These are phyloP conservation scores for Synergus japonicus DNA, from an alignment of 2,888 invertebrate species.

Conservation along the genomic window DNA sequence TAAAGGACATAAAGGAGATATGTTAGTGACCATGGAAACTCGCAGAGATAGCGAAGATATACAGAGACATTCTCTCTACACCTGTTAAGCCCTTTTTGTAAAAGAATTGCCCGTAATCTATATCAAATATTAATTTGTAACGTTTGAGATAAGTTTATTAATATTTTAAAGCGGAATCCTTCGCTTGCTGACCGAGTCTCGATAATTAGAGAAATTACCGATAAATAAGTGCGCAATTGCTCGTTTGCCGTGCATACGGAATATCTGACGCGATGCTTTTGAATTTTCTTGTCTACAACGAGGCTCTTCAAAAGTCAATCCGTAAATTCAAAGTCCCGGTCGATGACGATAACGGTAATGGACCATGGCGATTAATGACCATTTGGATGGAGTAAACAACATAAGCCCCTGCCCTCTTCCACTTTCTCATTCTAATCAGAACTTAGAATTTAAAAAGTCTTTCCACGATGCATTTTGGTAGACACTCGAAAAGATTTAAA, in stretches of 20 bases:
- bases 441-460: conserved; percentile 13
- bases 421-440: conserved; percentile 23
- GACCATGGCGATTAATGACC: conserved; percentile 66
- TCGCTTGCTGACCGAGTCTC: neutral
- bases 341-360: conserved; percentile 71
- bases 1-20: conserved; percentile 31
- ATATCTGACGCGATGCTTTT: neutral
- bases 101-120: neutral
- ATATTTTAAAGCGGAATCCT: neutral
- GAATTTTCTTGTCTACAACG: neutral
- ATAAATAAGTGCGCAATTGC: conserved; percentile 56
- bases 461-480: conserved; percentile 8
- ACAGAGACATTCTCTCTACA: neutral
- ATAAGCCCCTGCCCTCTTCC: neutral
- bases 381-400: conserved; percentile 32
- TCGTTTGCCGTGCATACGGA: conserved; percentile 29
- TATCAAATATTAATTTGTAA: neutral
- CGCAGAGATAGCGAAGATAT: conserved; percentile 3
- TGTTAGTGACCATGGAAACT: conserved; percentile 12
- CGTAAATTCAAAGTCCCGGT: conserved; percentile 50
- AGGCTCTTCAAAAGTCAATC: conserved; percentile 27
- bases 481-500: neutral
- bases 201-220: conserved; percentile 67
- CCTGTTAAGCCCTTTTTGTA: conserved; percentile 1
- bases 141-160: neutral